A percentile compares a stretch with the other conserved stretches of the same genome.
Evolutionary conservation across 2,113 vertebrate species (phyloP).

Genomic region (Smithornis capensis): DNA sequence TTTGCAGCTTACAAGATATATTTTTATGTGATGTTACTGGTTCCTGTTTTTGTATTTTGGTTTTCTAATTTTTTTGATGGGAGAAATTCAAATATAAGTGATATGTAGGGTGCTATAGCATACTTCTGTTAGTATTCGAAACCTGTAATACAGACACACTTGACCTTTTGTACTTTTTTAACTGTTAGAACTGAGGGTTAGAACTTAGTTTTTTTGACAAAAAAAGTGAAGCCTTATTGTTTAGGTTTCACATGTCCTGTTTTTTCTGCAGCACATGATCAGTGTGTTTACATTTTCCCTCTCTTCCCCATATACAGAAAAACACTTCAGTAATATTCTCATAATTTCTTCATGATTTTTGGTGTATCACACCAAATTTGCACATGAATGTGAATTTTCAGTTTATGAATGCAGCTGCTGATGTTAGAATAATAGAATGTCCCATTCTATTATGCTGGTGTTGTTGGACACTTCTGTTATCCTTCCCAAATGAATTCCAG

Average conservation of each 20-base stretch:
- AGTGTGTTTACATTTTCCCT: not conserved
- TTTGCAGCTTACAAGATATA: not conserved
- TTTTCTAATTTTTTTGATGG: conserved; percentile 30
- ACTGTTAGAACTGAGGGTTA: not conserved
- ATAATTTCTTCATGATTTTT: not conserved
- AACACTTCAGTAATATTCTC: not conserved
- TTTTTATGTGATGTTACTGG: conserved; percentile 54
- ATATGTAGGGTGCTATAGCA: not conserved
- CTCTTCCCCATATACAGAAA: not conserved
- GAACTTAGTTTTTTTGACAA: not conserved
- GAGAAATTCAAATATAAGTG: not conserved
- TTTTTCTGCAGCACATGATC: not conserved
- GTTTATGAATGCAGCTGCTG: not conserved
- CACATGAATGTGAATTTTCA: not conserved
- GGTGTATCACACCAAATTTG: not conserved
- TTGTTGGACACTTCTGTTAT: not conserved
- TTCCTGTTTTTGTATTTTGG: conserved; percentile 27
- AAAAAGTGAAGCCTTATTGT: not conserved
- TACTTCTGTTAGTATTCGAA: not conserved
- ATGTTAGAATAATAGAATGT: not conserved
- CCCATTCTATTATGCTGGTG: not conserved
- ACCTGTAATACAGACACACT: not conserved
- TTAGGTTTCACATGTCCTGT: not conserved
- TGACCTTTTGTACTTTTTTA: conserved; percentile 20
- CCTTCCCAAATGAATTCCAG: not conserved